phyloP scores from a whole-genome alignment of 2,113 vertebrate genomes.

The Nothobranchius furzeri region DNA sequence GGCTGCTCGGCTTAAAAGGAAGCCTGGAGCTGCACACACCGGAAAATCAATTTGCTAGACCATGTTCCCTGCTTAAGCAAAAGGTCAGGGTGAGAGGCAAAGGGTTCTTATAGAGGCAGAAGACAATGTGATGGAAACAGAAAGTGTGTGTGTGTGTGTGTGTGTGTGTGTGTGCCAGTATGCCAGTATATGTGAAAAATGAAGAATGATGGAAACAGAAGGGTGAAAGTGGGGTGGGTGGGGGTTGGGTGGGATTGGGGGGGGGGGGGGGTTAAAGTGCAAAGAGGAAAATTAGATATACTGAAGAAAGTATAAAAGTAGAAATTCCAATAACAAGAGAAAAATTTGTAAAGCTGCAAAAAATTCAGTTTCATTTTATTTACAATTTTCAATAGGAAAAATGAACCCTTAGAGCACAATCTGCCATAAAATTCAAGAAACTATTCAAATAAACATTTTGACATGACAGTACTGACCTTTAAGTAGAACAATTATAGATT shows the following conservation, averaged over 20 bases:
- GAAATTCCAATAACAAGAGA: no score
- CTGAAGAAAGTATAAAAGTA: no score
- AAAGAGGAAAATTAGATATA: no score
- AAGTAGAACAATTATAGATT: no score
- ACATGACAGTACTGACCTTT: no score
- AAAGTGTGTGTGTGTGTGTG: not conserved
- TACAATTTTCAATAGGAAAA: no score
- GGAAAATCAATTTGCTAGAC: constrained; percentile 62
- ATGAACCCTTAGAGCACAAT: no score
- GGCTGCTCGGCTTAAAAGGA: constrained; percentile 28
- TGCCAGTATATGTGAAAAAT: not conserved
- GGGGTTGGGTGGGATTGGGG: not conserved
- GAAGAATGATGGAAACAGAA: constrained; percentile 7
- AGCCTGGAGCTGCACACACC: constrained; percentile 50
- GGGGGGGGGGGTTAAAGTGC: not conserved
- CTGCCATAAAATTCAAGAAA: no score
- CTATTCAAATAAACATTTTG: no score
- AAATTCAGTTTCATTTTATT: no score
- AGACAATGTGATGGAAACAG: constrained; percentile 21
- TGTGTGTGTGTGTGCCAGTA: no score
- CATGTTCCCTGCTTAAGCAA: constrained; percentile 31
- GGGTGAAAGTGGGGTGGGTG: not conserved
- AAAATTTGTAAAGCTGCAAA: no score
- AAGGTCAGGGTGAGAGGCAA: constrained; percentile 44
- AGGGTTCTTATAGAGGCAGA: constrained; percentile 25